Evolutionary conservation across 2,113 vertebrate species (phyloP).

Genomic region (Perca fluviatilis): DNA sequence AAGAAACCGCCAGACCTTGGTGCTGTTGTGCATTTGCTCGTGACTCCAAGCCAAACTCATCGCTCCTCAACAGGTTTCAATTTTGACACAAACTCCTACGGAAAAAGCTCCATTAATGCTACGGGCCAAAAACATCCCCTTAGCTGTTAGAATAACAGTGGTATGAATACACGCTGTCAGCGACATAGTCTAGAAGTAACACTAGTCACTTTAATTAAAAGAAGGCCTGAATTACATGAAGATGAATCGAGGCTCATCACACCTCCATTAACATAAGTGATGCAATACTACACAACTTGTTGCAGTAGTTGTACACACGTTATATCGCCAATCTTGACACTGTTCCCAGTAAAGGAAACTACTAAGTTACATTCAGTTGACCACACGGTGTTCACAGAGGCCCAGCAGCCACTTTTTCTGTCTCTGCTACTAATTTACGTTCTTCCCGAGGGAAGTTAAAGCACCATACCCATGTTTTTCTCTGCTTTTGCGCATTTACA

Average conservation of each 20-base stretch:
- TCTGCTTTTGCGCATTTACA: neutral
- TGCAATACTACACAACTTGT: neutral
- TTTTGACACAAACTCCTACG: neutral
- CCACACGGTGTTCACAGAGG: neutral
- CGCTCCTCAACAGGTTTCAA: slow-evolving; percentile 39
- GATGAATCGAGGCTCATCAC: neutral
- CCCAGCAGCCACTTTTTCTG: neutral
- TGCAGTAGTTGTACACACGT: neutral
- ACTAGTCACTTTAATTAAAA: neutral
- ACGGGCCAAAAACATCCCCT: neutral
- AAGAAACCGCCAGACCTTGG: slow-evolving; percentile 30
- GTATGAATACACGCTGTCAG: neutral
- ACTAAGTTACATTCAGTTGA: neutral
- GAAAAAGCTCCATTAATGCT: neutral
- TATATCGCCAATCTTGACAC: neutral
- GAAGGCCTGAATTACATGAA: neutral
- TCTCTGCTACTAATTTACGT: neutral
- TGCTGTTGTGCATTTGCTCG: slow-evolving; percentile 64
- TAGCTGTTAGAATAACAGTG: neutral
- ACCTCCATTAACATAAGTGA: neutral
- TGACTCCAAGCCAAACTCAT: slow-evolving; percentile 62
- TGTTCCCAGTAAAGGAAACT: neutral
- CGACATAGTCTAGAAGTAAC: neutral
- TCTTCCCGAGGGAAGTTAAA: neutral
- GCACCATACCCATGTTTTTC: neutral